A percentile compares a stretch with the other conserved stretches of the same genome.
Conservation (phyloP, 1,140 invertebrate species). For the Marisa cornuarietis region DNA sequence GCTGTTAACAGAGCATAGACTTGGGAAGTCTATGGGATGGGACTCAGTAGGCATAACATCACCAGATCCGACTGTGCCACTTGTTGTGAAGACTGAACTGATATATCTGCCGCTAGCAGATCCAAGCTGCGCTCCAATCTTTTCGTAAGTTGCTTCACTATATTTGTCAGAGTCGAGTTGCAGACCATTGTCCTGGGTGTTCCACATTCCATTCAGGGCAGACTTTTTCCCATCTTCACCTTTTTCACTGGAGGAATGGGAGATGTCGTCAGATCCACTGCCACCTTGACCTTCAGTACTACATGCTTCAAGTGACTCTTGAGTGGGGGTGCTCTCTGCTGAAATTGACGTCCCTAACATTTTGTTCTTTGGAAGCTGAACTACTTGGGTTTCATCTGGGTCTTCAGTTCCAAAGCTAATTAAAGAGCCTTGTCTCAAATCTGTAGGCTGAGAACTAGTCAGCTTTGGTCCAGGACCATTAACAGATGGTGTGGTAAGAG, state of each 20-base stretch:
- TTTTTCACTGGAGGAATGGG: too few species aligned
- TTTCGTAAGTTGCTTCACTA: constrained; percentile 18
- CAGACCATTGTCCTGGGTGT: not conserved
- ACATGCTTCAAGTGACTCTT: too few species aligned
- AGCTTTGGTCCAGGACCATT: too few species aligned
- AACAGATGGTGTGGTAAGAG: too few species aligned
- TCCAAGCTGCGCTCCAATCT: not conserved
- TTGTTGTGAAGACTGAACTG: constrained; percentile 8
- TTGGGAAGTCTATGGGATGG: constrained; percentile 8
- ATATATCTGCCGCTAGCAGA: not conserved
- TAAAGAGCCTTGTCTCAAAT: too few species aligned
- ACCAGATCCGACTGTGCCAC: not conserved
- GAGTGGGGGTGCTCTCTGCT: too few species aligned
- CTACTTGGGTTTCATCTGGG: constrained; percentile 5
- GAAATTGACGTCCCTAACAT: too few species aligned
- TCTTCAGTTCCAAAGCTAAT: not conserved
- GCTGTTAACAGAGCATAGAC: constrained; percentile 10
- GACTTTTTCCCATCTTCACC: too few species aligned
- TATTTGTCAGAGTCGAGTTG: constrained; percentile 24
- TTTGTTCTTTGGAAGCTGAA: not conserved
- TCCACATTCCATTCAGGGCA: too few species aligned
- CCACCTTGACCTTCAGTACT: too few species aligned
- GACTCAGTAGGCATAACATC: not conserved
- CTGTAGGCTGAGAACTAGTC: too few species aligned
- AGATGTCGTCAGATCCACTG: too few species aligned